These are phyloP conservation scores for Bombus balteatus DNA, from an alignment of 1,140 invertebrate species.

Conservation along the genomic window DNA sequence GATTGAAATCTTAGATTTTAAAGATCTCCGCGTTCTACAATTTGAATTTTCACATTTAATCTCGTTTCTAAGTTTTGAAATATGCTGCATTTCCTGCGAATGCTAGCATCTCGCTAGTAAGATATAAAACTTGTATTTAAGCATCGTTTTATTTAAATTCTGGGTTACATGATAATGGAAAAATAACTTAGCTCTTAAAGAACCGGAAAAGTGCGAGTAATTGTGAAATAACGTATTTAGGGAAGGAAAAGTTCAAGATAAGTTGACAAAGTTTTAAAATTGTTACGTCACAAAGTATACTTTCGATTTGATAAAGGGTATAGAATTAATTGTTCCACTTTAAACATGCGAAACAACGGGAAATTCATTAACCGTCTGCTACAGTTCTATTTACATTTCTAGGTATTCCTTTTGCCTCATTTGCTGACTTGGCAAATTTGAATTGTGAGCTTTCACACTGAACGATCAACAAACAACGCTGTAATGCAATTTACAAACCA, in stretches of 20 bases:
- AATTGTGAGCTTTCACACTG: neutral
- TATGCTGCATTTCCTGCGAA: too few relatives aligned
- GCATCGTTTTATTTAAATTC: too few relatives aligned
- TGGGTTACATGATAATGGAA: too few relatives aligned
- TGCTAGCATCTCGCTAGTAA: too few relatives aligned
- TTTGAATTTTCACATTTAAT: too few relatives aligned
- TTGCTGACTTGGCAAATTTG: conserved; percentile 15
- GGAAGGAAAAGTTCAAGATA: neutral
- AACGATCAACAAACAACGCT: neutral
- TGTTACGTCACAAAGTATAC: neutral
- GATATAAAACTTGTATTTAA: too few relatives aligned
- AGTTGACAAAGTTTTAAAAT: neutral
- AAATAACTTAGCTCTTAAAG: too few relatives aligned
- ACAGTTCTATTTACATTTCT: conserved; percentile 10
- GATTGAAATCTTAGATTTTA: too few relatives aligned
- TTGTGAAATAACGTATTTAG: neutral
- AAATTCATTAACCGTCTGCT: neutral
- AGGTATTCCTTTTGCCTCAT: conserved; percentile 12
- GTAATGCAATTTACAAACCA: too few relatives aligned
- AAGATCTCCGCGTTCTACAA: too few relatives aligned
- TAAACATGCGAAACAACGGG: conserved; percentile 1
- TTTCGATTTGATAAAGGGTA: neutral
- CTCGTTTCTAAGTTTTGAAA: too few relatives aligned
- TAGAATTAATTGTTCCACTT: conserved; percentile 19
- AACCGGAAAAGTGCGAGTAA: neutral